Evolutionary conservation across 2,113 vertebrate species (phyloP).

Genomic region (Pseudopipra pipra): DNA sequence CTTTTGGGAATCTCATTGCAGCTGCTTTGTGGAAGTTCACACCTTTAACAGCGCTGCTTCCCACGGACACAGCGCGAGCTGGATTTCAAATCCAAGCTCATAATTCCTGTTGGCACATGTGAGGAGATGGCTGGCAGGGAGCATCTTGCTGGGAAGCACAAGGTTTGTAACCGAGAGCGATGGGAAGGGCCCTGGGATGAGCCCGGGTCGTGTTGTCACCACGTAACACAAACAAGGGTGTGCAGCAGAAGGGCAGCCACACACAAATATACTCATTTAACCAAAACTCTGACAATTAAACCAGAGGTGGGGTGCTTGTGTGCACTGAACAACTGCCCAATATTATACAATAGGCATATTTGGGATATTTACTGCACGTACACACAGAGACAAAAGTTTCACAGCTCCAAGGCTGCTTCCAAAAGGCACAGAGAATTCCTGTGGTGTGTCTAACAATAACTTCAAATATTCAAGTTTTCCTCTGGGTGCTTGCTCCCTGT

Average conservation of each 20-base stretch:
- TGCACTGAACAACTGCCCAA: neutral
- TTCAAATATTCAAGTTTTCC: neutral
- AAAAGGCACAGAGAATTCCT: neutral
- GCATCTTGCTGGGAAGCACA: slow-evolving; percentile 5
- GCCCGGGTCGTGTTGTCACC: accelerated
- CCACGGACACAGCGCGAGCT: neutral
- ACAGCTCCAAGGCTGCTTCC: neutral
- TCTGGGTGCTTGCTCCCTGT: neutral
- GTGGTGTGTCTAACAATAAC: neutral
- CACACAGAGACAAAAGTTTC: no score
- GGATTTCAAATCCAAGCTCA: neutral
- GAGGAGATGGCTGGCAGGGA: neutral
- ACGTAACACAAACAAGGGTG: accelerated
- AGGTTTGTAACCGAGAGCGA: neutral
- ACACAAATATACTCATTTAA: neutral
- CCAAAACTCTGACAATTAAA: neutral
- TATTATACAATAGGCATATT: neutral
- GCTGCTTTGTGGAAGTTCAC: neutral
- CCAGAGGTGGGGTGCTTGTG: neutral
- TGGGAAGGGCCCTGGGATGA: accelerated
- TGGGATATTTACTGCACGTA: neutral
- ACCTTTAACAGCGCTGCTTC: neutral
- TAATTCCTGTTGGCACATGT: neutral
- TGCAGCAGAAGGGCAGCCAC: neutral
- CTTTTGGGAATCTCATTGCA: neutral